Evolutionary conservation across 1,140 invertebrate genomes (phyloP).

Genomic region (Pomacea maculata): DNA sequence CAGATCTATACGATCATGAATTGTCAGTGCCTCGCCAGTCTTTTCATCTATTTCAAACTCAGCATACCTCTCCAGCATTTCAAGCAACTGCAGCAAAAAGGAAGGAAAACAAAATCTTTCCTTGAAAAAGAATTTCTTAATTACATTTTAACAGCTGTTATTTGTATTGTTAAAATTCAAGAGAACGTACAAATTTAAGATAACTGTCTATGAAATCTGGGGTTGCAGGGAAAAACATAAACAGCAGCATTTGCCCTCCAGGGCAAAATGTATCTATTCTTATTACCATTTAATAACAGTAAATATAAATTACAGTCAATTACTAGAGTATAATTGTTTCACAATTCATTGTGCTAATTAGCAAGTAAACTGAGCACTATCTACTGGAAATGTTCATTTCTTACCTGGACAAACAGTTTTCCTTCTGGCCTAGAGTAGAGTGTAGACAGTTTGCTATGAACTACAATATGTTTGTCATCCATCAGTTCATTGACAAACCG

Average conservation of each 20-base stretch:
- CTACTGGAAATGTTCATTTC: not conserved
- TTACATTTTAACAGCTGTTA: not conserved
- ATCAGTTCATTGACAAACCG: constrained; percentile 96
- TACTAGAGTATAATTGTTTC: too few relatives aligned
- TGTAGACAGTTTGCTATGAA: constrained; percentile 84
- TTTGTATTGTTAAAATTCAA: not conserved
- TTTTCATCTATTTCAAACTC: constrained; percentile 98
- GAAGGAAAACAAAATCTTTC: not conserved
- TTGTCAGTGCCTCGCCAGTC: constrained; percentile 91
- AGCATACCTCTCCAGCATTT: constrained; percentile 96
- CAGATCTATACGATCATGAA: constrained; percentile 90
- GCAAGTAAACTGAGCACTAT: not conserved
- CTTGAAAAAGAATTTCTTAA: not conserved
- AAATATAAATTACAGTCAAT: not conserved
- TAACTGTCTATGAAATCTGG: too few relatives aligned
- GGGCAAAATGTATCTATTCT: not conserved
- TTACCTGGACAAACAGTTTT: constrained; percentile 88
- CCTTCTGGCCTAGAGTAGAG: constrained; percentile 83
- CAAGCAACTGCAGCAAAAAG: constrained; percentile 77
- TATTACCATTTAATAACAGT: not conserved
- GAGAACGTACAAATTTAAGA: too few relatives aligned
- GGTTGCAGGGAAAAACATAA: too few relatives aligned
- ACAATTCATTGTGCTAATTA: too few relatives aligned
- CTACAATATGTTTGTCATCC: constrained; percentile 94
- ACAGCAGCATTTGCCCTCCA: too few relatives aligned